These are phyloP conservation scores for Araneus ventricosus DNA, from an alignment of 1,140 invertebrate genomes.

Conservation along the genomic window DNA sequence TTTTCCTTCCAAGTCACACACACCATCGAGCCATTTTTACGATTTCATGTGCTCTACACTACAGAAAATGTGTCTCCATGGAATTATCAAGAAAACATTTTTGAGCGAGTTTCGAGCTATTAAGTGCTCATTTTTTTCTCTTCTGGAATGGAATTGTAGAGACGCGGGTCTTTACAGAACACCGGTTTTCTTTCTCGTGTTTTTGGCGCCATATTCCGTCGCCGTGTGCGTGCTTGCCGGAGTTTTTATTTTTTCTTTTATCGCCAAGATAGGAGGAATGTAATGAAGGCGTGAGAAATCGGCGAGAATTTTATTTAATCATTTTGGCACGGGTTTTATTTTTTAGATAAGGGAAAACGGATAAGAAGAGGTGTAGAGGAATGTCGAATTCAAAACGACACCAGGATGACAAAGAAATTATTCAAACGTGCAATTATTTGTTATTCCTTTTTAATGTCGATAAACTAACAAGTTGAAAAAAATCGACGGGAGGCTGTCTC, in stretches of 20 bases:
- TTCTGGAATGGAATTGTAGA: neutral
- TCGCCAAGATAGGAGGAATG: neutral
- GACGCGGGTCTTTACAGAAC: neutral
- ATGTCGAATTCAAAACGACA: too few species aligned
- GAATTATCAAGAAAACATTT: slow-evolving; percentile 25
- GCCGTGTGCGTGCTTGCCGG: neutral
- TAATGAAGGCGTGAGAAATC: neutral
- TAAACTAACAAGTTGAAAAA: too few species aligned
- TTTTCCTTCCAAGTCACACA: neutral
- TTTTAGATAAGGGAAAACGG: neutral
- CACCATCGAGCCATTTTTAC: neutral
- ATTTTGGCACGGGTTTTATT: neutral
- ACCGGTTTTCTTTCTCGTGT: slow-evolving; percentile 21
- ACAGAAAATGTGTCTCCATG: slow-evolving; percentile 15
- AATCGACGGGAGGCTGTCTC: too few species aligned
- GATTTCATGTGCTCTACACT: neutral
- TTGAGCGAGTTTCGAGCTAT: slow-evolving; percentile 2
- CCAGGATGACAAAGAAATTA: too few species aligned
- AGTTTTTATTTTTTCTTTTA: neutral
- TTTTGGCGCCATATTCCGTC: slow-evolving; percentile 10
- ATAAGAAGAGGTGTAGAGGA: neutral
- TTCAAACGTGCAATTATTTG: too few species aligned
- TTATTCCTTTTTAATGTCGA: too few species aligned
- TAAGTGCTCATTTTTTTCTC: slow-evolving; percentile 19
- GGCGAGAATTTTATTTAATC: neutral